Conservation (phyloP, 2,113 vertebrate genomes). For the Bothrops jararaca region DNA sequence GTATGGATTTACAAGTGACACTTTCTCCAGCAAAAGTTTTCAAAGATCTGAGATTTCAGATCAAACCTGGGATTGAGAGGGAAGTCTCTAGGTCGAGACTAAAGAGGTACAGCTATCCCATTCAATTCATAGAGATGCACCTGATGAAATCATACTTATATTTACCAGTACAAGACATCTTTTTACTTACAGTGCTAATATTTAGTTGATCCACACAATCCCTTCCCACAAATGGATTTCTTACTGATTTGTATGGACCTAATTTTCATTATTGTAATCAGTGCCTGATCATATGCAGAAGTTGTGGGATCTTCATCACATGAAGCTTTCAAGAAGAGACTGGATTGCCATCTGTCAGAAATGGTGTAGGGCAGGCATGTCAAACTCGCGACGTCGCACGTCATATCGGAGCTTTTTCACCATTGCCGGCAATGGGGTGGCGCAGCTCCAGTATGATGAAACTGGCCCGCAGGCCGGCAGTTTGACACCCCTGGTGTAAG, state of each 20-base stretch:
- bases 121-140: background rate
- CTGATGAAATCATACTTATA: background rate
- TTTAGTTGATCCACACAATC: background rate
- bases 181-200: background rate
- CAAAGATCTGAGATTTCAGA: background rate
- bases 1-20: background rate
- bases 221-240: background rate
- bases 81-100: background rate
- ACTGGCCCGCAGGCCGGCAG: too few relatives aligned
- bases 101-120: background rate
- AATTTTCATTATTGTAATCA: background rate
- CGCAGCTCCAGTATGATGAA: too few relatives aligned
- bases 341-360: too few relatives aligned
- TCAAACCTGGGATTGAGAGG: background rate
- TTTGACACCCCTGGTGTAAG: too few relatives aligned
- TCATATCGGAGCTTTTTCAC: too few relatives aligned
- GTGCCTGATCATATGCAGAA: background rate
- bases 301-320: too few relatives aligned
- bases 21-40: background rate
- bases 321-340: too few relatives aligned
- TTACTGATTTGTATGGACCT: background rate
- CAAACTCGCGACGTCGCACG: too few relatives aligned
- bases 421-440: too few relatives aligned
- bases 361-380: too few relatives aligned
- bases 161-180: background rate